Evolutionary conservation across 2,888 invertebrate species (phyloP).

Genomic region (Cinara cedri): DNA sequence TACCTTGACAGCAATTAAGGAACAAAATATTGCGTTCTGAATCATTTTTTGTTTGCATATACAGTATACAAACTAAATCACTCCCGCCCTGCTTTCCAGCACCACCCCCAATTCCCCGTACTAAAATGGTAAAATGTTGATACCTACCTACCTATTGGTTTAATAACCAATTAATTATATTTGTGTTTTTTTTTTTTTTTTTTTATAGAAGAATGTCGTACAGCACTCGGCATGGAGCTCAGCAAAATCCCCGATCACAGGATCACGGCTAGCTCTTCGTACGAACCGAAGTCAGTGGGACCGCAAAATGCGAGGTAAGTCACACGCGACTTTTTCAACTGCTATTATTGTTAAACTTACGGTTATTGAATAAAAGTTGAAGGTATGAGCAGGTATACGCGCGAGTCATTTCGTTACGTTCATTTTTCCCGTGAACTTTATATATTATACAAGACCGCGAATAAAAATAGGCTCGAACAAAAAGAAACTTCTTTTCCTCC

Average conservation of each 20-base stretch:
- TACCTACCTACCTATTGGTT: no score
- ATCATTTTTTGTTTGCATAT: no score
- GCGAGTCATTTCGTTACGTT: not conserved
- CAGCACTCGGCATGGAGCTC: constrained; percentile 86
- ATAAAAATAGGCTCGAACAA: constrained; percentile 40
- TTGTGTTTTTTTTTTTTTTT: not conserved
- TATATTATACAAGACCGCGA: not conserved
- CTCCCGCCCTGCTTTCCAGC: no score
- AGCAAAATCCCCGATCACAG: constrained; percentile 83
- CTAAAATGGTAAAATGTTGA: no score
- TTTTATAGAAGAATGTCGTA: constrained; percentile 70
- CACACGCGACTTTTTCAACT: not conserved
- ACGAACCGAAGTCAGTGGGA: constrained; percentile 84
- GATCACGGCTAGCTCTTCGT: constrained; percentile 84
- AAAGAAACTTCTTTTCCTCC: constrained; percentile 47
- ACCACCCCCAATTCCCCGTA: no score
- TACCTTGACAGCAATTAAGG: no score
- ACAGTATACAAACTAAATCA: no score
- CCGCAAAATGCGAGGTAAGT: constrained; percentile 85
- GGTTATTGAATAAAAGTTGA: constrained; percentile 1
- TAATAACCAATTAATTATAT: no score
- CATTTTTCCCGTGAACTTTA: not conserved
- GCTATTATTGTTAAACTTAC: not conserved
- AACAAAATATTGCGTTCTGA: no score
- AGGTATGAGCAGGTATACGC: no score